Conservation (phyloP, 2,113 vertebrate species). For the Poecilia latipinna region DNA sequence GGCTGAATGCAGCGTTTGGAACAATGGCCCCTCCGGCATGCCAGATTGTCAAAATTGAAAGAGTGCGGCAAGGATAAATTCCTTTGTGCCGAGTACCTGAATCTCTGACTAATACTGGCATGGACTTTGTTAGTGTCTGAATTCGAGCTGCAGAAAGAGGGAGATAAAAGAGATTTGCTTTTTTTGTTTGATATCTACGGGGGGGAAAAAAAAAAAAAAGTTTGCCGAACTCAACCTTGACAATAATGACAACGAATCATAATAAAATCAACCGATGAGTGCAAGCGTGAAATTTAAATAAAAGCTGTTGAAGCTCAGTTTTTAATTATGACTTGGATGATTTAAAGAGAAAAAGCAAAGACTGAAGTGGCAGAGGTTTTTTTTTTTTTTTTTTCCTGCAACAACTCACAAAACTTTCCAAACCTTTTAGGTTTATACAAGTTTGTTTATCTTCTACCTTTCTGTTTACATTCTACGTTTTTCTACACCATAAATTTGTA, state of each 20-base stretch:
- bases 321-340: no score
- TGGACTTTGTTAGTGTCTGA: background rate
- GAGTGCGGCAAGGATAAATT: slow-evolving; percentile 19
- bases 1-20: slow-evolving; percentile 30
- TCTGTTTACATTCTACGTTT: no score
- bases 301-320: no score
- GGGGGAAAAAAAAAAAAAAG: slow-evolving; percentile 17
- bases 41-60: slow-evolving; percentile 39
- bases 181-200: background rate
- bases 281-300: no score
- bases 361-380: no score
- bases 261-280: no score
- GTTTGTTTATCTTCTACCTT: no score
- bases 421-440: no score
- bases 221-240: slow-evolving; percentile 23
- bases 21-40: slow-evolving; percentile 41
- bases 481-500: no score
- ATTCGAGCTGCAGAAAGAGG: background rate
- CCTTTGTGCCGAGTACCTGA: slow-evolving; percentile 16
- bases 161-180: background rate
- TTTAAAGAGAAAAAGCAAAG: no score
- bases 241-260: background rate
- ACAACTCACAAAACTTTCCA: no score
- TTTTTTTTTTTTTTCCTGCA: no score
- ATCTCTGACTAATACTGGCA: slow-evolving; percentile 24